phyloP scores from a whole-genome alignment of 92 coral and sea anemone genomes.

The Paramuricea clavata region DNA sequence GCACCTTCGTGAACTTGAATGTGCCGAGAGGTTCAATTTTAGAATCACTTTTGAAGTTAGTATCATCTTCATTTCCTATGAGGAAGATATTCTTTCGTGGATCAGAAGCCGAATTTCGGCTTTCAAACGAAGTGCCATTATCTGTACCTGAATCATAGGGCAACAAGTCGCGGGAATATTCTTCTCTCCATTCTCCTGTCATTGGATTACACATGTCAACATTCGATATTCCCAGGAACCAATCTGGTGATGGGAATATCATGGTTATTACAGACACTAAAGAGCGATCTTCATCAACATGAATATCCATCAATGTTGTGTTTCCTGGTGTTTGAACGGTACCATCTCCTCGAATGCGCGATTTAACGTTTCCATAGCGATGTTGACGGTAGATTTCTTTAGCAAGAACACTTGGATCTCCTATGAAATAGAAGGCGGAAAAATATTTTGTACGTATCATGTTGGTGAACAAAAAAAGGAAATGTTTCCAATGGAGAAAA shows the following conservation, averaged over 20 bases:
- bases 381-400: conserved; percentile 13
- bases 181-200: conserved; percentile 37
- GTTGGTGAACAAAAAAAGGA: too few relatives aligned
- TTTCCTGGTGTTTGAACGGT: background rate
- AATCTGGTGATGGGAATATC: conserved; percentile 29
- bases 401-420: conserved; percentile 9
- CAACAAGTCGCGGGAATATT: background rate
- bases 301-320: conserved; percentile 10
- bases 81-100: conserved; percentile 18
- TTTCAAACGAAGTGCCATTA: conserved; percentile 30
- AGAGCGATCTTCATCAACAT: conserved; percentile 29
- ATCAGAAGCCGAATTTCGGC: background rate
- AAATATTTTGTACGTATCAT: background rate
- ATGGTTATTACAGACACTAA: conserved; percentile 16
- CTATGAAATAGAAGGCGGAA: background rate
- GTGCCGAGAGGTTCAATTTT: conserved; percentile 21
- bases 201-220: conserved; percentile 29
- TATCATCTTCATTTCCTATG: conserved; percentile 17
- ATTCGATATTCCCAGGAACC: conserved; percentile 28
- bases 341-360: background rate
- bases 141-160: conserved; percentile 28
- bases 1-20: background rate
- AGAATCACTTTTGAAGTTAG: conserved; percentile 37
- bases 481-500: too few relatives aligned
- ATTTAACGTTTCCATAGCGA: background rate